Conservation (phyloP, 1,140 invertebrate genomes). For the Aradophagus sp. region DNA sequence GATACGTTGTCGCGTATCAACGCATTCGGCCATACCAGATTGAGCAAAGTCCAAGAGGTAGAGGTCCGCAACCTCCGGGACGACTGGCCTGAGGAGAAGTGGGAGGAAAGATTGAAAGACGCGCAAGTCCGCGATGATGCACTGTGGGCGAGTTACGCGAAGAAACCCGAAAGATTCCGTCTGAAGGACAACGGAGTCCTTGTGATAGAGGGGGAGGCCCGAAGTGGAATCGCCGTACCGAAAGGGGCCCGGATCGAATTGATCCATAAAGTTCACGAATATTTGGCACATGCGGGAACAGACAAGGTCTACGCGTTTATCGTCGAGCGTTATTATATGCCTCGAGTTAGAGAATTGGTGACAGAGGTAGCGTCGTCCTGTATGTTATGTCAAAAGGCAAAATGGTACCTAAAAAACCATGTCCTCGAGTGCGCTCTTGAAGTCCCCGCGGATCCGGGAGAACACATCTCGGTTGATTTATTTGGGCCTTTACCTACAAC, state of each 20-base stretch:
- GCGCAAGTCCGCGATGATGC: not conserved
- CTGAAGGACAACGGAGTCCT: not conserved
- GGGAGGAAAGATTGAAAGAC: not conserved
- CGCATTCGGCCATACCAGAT: not conserved
- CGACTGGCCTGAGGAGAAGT: not conserved
- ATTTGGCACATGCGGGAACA: too few species aligned
- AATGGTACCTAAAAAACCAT: not conserved
- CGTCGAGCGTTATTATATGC: not conserved
- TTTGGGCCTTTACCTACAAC: conserved; percentile 6
- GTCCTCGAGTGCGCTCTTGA: not conserved
- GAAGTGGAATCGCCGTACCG: not conserved
- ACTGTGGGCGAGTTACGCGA: not conserved
- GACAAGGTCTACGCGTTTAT: conserved; percentile 3
- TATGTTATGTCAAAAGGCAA: conserved; percentile 5
- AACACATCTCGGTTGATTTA: conserved; percentile 3
- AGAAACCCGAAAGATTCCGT: not conserved
- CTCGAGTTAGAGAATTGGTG: not conserved
- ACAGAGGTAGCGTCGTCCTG: conserved; percentile 1
- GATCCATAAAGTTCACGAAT: too few species aligned
- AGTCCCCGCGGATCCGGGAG: not conserved
- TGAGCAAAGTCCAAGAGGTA: not conserved
- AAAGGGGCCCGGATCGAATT: too few species aligned
- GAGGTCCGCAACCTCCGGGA: not conserved
- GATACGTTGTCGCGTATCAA: conserved; percentile 1
- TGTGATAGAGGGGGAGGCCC: not conserved